Base-by-base conservation (phyloP, 2,888 invertebrate species). In the Dugesia japonica region DNA sequence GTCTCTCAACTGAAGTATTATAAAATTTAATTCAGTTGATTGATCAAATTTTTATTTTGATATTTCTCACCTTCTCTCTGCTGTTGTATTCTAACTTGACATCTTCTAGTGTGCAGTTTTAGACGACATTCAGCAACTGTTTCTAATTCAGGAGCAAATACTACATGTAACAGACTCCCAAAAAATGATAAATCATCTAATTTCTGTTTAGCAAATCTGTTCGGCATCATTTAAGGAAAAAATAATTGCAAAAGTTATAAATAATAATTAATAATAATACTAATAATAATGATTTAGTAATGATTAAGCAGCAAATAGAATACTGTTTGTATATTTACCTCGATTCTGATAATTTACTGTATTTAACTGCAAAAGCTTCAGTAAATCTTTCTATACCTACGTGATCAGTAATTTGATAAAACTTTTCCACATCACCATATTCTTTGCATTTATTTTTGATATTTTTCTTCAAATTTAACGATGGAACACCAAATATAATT, bases 111-210 rank as follows among this genome's bases (percentile, higher is more conserved):
- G 56, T 56, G 56, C 13, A 75, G 26, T 72, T 75, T 75, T 4
- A 75, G 1, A n/a, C 75, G 74, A 33, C 75, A 75, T 83, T 94
- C 92, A 0, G 88, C 84, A 0, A 89, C 77, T 4, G 86, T 87
- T 85, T 94, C 93, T 79, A 89, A 85, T 83, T 94, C 93, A 0
- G 92, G 92, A 0, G 90, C 91, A 83, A 93, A 94, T 80, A 91
- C 92, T 0, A 93, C 88, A 83, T 94, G 94, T 27, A 94, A 84
- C 28, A 88, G 83, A 0, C 91, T 90, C 0, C 94, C 94, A 82
- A 89, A 93, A 83, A 92, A 94, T 79, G 89, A 90, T 79, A 88
- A 89, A 0, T 89, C 89, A 83, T 94, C 94, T 23, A 92, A 80
- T 82, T 89, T 88, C 73, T 88, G 88, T 83, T 94, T 94, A 0